Base-by-base conservation (phyloP, 2,113 vertebrate genomes). In the Syrrhaptes paradoxus region DNA sequence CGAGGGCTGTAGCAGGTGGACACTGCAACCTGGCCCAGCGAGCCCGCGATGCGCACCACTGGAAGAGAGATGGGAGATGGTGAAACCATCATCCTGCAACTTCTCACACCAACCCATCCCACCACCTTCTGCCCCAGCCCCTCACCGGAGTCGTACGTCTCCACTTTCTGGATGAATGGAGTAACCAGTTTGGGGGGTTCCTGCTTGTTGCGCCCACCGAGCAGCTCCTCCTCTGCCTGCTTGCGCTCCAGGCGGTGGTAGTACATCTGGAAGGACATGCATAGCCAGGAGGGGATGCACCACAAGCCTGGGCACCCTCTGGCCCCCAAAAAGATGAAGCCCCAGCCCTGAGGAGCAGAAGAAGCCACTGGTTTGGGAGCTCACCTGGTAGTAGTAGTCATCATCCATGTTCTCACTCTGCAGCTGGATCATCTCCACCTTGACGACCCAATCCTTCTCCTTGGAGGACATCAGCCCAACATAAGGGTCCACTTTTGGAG, bases 331-430 rank as follows among this genome's bases (percentile, higher is more conserved):
- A 41, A 9, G 20, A 18, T 14, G 13, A 68, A 67, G 17, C 6
- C 9, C 14, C 29, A 45, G 25, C 58, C 31, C 31, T 7, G 5
- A 32, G 31, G 54, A 31, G 13, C 65, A 45, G 61, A 45, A 58
- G 3, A 26, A 91, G 48, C 22, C 1, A 2, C 52, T 5, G 16
- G 49, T 58, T 52, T 24, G 43, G 57, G 41, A 70, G 21, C 95
- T 97, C 89, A 99, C 99, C 98, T 99, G 99, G 93, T 99, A 99
- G 89, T 99, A 99, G 86, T 99, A 99, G 78, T 99, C 99, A 83
- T 99, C 98, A 88, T 98, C 97, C 1, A 98, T 98, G 66, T 99
- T 99, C 91, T 99, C 98, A 11, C 99, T 99, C 97, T 99, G 99
- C 83, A 99, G 97, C 97, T 99, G 99, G 59, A 99, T 98, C 99